Evolutionary conservation across 2,113 vertebrate genomes (phyloP).

Genomic region (Myocastor coypus): DNA sequence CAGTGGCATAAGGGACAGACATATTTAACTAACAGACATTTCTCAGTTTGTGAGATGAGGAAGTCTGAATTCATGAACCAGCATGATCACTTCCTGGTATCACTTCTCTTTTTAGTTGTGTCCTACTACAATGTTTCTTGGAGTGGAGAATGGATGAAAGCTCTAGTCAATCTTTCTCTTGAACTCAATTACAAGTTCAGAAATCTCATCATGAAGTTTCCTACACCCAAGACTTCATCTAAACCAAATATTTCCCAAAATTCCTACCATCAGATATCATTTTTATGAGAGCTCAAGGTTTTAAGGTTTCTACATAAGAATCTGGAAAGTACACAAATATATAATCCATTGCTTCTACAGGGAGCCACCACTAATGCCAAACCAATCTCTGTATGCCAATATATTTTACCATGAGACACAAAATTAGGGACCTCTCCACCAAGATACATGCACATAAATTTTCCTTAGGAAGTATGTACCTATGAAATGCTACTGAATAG

Average conservation of each 20-base stretch:
- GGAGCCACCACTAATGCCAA: background rate
- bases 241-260: background rate
- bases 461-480: background rate
- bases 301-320: background rate
- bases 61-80: background rate
- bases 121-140: background rate
- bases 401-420: background rate
- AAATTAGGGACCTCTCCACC: background rate
- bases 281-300: background rate
- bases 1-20: background rate
- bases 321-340: background rate
- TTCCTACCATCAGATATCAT: background rate
- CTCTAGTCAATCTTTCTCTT: background rate
- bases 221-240: background rate
- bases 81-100: accelerated
- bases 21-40: background rate
- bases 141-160: background rate
- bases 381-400: background rate
- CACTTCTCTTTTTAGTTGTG: no score
- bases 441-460: background rate
- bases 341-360: background rate
- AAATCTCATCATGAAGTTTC: background rate
- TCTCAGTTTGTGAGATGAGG: background rate
- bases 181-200: background rate
- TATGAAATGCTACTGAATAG: background rate